Conservation (phyloP, 1,140 invertebrate species). For the Dendroctonus valens region DNA sequence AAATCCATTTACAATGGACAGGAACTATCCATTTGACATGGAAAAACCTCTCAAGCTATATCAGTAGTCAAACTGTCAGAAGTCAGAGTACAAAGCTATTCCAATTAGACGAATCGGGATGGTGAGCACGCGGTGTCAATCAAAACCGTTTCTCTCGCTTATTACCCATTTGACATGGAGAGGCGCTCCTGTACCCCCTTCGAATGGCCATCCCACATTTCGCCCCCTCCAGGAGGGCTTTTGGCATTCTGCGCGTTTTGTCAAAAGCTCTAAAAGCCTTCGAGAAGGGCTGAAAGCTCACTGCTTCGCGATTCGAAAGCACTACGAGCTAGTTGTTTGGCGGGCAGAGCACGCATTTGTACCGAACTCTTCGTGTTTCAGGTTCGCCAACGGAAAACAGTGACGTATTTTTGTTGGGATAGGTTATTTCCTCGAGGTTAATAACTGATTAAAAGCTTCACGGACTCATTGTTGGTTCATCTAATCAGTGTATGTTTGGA, state of each 20-base stretch:
- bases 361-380: background rate
- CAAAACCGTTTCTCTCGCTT: constrained; percentile 33
- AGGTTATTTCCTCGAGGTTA: constrained; percentile 20
- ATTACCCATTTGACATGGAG: constrained; percentile 34
- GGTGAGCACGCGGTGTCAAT: constrained; percentile 29
- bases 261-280: constrained; percentile 30
- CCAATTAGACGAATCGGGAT: constrained; percentile 30
- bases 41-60: constrained; percentile 24
- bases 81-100: constrained; percentile 22
- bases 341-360: constrained; percentile 8
- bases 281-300: constrained; percentile 20
- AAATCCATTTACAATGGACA: constrained; percentile 12
- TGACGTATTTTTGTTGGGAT: constrained; percentile 17
- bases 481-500: constrained; percentile 6
- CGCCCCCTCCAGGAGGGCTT: constrained; percentile 15
- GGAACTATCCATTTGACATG: constrained; percentile 7
- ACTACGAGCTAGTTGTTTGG: constrained; percentile 14
- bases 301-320: constrained; percentile 8
- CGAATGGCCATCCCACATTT: constrained; percentile 27
- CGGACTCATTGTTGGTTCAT: constrained; percentile 15
- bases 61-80: constrained; percentile 24
- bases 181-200: constrained; percentile 25
- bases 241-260: constrained; percentile 27
- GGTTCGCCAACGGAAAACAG: background rate
- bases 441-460: constrained; percentile 6